Percentiles rank a stretch among this genome's conserved stretches.
phyloP scores from a whole-genome alignment of 2,888 invertebrate species.

The Hipparchia sbordonii region DNA sequence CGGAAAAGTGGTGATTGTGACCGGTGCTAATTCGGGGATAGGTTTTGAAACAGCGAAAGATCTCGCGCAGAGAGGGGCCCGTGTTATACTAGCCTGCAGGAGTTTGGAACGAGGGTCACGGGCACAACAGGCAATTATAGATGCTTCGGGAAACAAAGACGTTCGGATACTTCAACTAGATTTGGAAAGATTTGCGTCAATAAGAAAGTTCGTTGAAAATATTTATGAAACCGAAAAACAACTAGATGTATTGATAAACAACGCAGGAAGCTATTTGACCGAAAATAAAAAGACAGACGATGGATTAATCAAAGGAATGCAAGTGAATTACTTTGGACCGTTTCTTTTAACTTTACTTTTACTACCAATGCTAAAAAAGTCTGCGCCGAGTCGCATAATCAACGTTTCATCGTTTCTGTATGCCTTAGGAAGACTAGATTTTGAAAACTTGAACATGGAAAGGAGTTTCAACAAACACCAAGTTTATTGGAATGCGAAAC shows the following conservation, averaged over 20 bases:
- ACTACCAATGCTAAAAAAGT: conserved; percentile 57
- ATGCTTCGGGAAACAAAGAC: conserved; percentile 47
- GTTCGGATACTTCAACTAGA: conserved; percentile 67
- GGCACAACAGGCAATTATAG: conserved; percentile 56
- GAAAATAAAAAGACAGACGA: conserved; percentile 77
- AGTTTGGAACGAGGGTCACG: conserved; percentile 85
- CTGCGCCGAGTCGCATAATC: conserved; percentile 56
- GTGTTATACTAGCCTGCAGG: conserved; percentile 90
- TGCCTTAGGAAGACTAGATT: conserved; percentile 45
- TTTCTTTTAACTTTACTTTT: conserved; percentile 86
- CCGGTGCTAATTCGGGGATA: conserved; percentile 91
- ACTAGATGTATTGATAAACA: conserved; percentile 83
- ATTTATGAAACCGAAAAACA: conserved; percentile 69
- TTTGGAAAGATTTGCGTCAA: conserved; percentile 75
- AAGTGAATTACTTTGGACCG: conserved; percentile 83
- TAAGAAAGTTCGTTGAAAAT: conserved; percentile 82
- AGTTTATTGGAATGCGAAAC: conserved; percentile 67
- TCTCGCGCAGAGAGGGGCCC: conserved; percentile 86
- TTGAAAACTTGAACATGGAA: conserved; percentile 44
- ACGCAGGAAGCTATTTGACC: conserved; percentile 76
- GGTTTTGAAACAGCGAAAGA: conserved; percentile 88
- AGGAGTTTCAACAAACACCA: conserved; percentile 14
- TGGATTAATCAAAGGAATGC: conserved; percentile 83
- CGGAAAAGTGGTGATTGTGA: conserved; percentile 91
- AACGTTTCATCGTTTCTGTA: conserved; percentile 56